phyloP scores from a whole-genome alignment of 2,113 vertebrate species.

The Potamarius usumacintae region DNA sequence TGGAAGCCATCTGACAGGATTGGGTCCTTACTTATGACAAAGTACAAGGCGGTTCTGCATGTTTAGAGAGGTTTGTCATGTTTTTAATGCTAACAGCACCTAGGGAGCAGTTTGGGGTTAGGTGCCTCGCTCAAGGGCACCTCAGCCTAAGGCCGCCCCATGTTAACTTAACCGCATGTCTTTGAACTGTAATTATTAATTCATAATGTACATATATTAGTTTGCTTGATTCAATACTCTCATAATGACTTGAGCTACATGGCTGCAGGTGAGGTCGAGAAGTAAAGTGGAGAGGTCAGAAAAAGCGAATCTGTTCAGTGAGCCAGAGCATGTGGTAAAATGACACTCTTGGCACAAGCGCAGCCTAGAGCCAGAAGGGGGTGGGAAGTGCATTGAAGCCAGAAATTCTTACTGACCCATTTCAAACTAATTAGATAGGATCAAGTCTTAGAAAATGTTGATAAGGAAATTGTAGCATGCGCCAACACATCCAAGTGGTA shows the following conservation, averaged over 20 bases:
- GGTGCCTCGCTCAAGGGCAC: no score
- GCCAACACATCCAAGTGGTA: background rate
- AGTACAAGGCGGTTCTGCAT: background rate
- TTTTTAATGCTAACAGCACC: background rate
- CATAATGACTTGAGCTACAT: background rate
- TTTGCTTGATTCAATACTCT: no score
- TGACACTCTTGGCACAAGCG: background rate
- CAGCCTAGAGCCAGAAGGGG: background rate
- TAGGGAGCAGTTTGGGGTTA: no score
- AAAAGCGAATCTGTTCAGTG: background rate
- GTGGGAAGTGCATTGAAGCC: background rate
- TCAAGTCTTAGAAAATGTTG: background rate
- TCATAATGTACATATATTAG: no score
- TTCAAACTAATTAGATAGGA: background rate
- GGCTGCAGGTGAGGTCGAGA: background rate
- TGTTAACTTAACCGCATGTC: no score
- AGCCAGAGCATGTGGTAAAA: background rate
- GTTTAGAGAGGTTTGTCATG: background rate
- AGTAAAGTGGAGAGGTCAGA: background rate
- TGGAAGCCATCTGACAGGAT: slow-evolving; percentile 41
- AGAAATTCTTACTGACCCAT: background rate
- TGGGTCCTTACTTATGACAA: slow-evolving; percentile 17
- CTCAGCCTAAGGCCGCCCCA: no score
- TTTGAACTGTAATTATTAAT: no score
- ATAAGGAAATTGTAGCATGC: background rate